Evolutionary conservation across 2,888 invertebrate species (phyloP).

Genomic region (Drosophila tripunctata): DNA sequence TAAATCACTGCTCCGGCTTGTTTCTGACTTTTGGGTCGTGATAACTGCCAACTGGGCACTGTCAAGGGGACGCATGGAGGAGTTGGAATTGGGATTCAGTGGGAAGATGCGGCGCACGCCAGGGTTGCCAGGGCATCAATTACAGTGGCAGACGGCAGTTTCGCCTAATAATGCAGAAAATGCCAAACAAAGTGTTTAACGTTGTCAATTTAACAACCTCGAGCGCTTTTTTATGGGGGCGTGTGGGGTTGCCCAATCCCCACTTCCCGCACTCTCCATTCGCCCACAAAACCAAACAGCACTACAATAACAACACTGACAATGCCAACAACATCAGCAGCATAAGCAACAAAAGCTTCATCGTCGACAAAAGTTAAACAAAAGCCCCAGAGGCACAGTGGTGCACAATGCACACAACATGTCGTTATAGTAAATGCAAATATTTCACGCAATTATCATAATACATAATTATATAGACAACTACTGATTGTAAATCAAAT

Average conservation of each 20-base stretch:
- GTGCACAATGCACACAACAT: not conserved
- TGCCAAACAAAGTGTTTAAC: slow-evolving; percentile 81
- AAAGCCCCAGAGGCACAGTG: slow-evolving; percentile 66
- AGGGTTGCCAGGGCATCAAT: slow-evolving; percentile 66
- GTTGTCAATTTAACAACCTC: slow-evolving; percentile 80
- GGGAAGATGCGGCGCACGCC: not conserved
- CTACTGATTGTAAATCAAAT: too few relatives aligned
- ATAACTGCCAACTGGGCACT: slow-evolving; percentile 18
- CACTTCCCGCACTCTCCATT: not conserved
- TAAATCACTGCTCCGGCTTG: slow-evolving; percentile 69
- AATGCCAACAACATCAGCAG: slow-evolving; percentile 35
- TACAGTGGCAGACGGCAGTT: slow-evolving; percentile 68
- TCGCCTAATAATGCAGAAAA: slow-evolving; percentile 80
- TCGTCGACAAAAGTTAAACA: slow-evolving; percentile 65
- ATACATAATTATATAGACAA: not conserved
- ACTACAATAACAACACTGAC: slow-evolving; percentile 46
- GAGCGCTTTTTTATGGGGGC: slow-evolving; percentile 74
- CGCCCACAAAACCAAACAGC: slow-evolving; percentile 26
- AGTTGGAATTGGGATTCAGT: not conserved
- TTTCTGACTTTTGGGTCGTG: slow-evolving; percentile 60
- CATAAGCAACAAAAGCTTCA: slow-evolving; percentile 44
- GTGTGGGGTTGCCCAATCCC: slow-evolving; percentile 12
- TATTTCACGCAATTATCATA: not conserved
- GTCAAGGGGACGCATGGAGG: not conserved
- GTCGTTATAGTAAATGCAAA: not conserved